Conservation (phyloP, 1,140 invertebrate species). For the Pseudomyrmex dendroicus region DNA sequence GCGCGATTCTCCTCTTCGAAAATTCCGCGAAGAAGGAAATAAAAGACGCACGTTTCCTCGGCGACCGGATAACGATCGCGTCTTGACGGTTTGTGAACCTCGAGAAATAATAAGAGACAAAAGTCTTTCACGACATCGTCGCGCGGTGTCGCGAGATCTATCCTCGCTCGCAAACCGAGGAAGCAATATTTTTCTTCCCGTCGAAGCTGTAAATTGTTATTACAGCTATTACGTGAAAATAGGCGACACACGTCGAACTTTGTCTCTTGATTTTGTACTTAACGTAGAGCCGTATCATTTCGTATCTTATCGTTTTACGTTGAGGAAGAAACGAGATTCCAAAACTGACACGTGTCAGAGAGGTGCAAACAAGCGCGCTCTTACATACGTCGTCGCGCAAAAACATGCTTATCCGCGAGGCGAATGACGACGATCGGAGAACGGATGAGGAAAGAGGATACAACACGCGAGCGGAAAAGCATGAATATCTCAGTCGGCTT, state of each 20-base stretch:
- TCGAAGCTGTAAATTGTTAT: constrained; percentile 9
- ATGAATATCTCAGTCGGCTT: constrained; percentile 73
- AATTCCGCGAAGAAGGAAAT: constrained; percentile 24
- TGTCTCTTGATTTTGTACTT: no score
- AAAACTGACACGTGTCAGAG: no score
- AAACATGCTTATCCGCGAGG: constrained; percentile 42
- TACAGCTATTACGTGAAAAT: background rate
- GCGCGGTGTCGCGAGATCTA: constrained; percentile 21
- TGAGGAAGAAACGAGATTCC: no score
- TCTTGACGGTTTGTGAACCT: constrained; percentile 27
- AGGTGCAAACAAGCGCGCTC: background rate
- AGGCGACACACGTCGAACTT: no score
- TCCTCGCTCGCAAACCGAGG: constrained; percentile 23
- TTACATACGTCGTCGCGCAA: constrained; percentile 26
- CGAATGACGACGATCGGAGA: constrained; percentile 50
- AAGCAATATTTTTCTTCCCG: constrained; percentile 29
- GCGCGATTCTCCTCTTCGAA: background rate
- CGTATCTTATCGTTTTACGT: no score
- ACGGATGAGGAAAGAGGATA: background rate
- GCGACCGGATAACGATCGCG: constrained; percentile 38
- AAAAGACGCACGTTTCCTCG: constrained; percentile 21
- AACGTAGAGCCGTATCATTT: no score
- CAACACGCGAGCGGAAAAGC: constrained; percentile 42
- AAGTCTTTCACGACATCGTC: constrained; percentile 28
- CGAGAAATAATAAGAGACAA: constrained; percentile 51